Percentiles rank a stretch among this genome's conserved stretches.
Conservation (phyloP, 2,888 invertebrate species). For the Machimus atricapillus region DNA sequence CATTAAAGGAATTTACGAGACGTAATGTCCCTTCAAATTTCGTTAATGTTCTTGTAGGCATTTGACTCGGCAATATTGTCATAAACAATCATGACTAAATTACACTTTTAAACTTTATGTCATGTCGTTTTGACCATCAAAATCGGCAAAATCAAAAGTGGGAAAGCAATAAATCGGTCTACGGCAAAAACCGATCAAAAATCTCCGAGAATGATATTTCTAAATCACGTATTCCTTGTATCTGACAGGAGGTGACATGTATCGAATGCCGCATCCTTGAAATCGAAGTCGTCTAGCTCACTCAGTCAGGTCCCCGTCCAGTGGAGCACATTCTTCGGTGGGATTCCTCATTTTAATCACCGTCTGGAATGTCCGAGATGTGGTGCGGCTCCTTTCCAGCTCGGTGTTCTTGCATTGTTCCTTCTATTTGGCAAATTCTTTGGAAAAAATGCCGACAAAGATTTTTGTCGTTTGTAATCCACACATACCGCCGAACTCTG, state of each 20-base stretch:
- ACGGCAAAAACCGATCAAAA: neutral
- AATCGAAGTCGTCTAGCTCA: neutral
- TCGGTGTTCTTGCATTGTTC: conserved; percentile 34
- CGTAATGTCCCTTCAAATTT: neutral
- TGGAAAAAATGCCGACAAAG: conserved; percentile 33
- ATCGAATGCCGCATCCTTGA: conserved; percentile 14
- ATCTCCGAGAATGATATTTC: conserved; percentile 11
- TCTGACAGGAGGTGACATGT: conserved; percentile 29
- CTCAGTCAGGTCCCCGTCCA: neutral
- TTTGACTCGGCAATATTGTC: neutral
- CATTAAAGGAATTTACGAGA: neutral
- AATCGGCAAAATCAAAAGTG: conserved; percentile 14
- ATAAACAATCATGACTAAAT: neutral
- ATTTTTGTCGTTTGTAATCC: conserved; percentile 38
- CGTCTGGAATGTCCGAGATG: conserved; percentile 18
- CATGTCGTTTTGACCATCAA: neutral
- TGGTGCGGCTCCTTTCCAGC: conserved; percentile 19
- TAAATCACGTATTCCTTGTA: neutral
- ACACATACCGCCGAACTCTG: conserved; percentile 37
- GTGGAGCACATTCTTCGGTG: neutral
- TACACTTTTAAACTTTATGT: neutral
- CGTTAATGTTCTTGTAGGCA: neutral
- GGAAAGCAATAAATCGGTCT: neutral
- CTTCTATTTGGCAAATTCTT: conserved; percentile 18
- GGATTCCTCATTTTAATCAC: conserved; percentile 20